Conservation (phyloP, 2,888 invertebrate genomes). For the Thecocarcelia acutangulata region DNA sequence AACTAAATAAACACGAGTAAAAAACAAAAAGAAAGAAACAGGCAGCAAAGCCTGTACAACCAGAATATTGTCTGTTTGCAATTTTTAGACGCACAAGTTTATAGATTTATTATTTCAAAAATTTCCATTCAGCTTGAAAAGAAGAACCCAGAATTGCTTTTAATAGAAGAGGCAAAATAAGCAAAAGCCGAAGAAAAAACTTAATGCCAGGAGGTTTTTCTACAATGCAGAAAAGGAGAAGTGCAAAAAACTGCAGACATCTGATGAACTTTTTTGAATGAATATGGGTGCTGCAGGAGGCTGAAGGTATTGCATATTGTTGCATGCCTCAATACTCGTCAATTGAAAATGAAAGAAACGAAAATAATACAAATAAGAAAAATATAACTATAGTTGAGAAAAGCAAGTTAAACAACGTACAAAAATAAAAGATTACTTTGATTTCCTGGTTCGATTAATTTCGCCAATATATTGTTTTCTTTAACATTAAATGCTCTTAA, state of each 20-base stretch:
- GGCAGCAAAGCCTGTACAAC: constrained; percentile 64
- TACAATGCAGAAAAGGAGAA: constrained; percentile 20
- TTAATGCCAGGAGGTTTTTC: constrained; percentile 47
- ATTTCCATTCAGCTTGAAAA: background rate
- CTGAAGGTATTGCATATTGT: constrained; percentile 3
- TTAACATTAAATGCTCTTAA: constrained; percentile 17
- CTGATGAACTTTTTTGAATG: background rate
- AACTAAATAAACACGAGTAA: constrained; percentile 52
- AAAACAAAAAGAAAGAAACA: constrained; percentile 24
- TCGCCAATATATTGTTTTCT: constrained; percentile 23
- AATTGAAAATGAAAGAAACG: too few species aligned
- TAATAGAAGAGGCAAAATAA: constrained; percentile 33
- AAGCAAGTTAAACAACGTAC: constrained; percentile 51
- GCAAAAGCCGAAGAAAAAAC: constrained; percentile 15
- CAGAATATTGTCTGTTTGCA: constrained; percentile 63
- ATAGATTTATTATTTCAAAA: constrained; percentile 53
- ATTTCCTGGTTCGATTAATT: constrained; percentile 18
- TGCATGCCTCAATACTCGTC: constrained; percentile 13
- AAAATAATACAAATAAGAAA: background rate
- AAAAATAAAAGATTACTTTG: constrained; percentile 16
- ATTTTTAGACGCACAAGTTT: constrained; percentile 45
- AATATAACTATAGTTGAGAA: background rate
- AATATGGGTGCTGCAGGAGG: constrained; percentile 55
- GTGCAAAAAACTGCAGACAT: constrained; percentile 50
- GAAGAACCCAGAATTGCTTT: constrained; percentile 9